These are phyloP conservation scores for Malurus elegans DNA, from an alignment of 2,113 vertebrate genomes.

Conservation along the genomic window DNA sequence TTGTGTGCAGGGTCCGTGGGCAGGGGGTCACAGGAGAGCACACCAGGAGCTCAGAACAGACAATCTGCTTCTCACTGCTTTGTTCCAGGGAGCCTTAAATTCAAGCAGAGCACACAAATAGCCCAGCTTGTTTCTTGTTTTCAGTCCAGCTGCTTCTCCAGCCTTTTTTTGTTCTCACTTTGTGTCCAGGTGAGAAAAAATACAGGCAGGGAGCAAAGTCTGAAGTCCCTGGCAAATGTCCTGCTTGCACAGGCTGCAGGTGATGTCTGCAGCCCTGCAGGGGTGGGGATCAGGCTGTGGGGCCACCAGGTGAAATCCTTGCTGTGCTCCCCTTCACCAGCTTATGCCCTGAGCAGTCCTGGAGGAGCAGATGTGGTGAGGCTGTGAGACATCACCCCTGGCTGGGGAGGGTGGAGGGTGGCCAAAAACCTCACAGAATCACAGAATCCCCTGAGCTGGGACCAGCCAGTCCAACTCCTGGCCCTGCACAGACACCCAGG, in stretches of 20 bases:
- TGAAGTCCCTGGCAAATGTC: not conserved
- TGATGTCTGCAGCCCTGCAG: not conserved
- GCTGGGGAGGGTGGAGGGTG: not conserved
- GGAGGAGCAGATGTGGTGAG: not conserved
- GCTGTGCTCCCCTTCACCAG: not conserved
- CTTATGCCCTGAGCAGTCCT: accelerated
- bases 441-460: accelerated
- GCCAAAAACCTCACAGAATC: not conserved
- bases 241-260: not conserved
- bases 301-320: not conserved
- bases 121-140: not conserved
- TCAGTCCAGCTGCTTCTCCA: not conserved
- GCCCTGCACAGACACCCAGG: not conserved
- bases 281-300: not conserved
- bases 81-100: not conserved
- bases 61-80: not conserved
- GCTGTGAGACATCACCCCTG: not conserved
- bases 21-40: not conserved
- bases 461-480: not conserved
- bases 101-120: not conserved
- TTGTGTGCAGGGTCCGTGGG: not conserved
- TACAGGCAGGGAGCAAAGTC: not conserved
- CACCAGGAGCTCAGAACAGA: accelerated
- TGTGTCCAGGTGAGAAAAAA: not conserved
- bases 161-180: not conserved